Evolutionary conservation across 2,888 invertebrate species (phyloP), one percentile per base, ranked within the genome.

Genomic region (Diachrysia chrysitis): DNA sequence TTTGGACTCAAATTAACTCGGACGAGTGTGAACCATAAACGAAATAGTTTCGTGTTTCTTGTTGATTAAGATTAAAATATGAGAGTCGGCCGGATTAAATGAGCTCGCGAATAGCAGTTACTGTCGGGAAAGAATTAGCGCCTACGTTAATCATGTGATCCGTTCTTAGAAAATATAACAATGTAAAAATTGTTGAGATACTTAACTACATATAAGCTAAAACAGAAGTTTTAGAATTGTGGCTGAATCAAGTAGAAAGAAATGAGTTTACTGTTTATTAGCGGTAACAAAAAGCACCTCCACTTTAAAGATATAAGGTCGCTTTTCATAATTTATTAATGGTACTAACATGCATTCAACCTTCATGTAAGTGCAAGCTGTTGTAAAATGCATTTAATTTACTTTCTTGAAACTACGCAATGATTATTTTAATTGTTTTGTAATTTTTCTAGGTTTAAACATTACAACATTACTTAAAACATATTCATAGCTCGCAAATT

Each of bases 1-100:
- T 87, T 87, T 69, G 66, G 72, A 77, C 79, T 72, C 75, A 81
- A 84, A 87, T 86, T 84, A 84, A 81, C 80, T 71, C 73, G 57
- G 72, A 78, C 76, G 76, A 79, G 76, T 74, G 76, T 78, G 59
- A 73, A 76, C 66, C 66, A 71, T 79, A 78, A 79, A 71, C 65
- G 32, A 42, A 67, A 67, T 63, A 66, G 75, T 72, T 71, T 56
- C 65, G 60, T 76, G 58, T 69, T 60, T 69, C 57, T 71, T 55
- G 73, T 63, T 83, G 73, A 79, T 79, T 75, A 64, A 58, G 67
- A 69, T 58, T 67, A 73, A 78, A 64, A 61, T 71, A 77, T 48
- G 25, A 67, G 35, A 16, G n/a, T 42, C 16, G 46, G 61, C 57
- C n/a, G 21, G 54, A 62, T 64, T 54, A 62, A 58, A 76, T n/a